phyloP scores from a whole-genome alignment of 1,140 invertebrate species.

The Drosophila kepulauana region DNA sequence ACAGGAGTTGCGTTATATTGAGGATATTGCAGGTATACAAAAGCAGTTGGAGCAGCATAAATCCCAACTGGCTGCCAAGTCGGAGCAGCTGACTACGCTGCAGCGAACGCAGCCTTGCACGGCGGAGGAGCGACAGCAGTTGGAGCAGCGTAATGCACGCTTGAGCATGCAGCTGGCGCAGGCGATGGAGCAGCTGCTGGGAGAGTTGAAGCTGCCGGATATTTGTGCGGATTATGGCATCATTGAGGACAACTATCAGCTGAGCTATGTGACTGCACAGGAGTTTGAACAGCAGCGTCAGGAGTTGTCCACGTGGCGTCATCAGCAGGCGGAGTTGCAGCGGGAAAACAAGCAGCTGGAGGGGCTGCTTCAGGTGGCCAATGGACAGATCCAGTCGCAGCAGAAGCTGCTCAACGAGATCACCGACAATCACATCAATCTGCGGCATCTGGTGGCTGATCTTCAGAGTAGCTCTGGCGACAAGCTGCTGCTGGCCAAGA shows the following conservation, averaged over 20 bases:
- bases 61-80: slow-evolving; percentile 24
- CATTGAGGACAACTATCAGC: slow-evolving; percentile 71
- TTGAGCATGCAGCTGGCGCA: slow-evolving; percentile 70
- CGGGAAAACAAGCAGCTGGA: slow-evolving; percentile 84
- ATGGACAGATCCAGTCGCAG: slow-evolving; percentile 83
- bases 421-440: slow-evolving; percentile 81
- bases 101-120: slow-evolving; percentile 42
- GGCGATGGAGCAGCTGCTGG: slow-evolving; percentile 61
- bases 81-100: slow-evolving; percentile 27
- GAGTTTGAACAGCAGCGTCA: slow-evolving; percentile 68
- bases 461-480: slow-evolving; percentile 76
- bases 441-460: slow-evolving; percentile 82
- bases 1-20: slow-evolving; percentile 62
- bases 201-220: slow-evolving; percentile 56
- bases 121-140: slow-evolving; percentile 63
- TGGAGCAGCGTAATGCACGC: slow-evolving; percentile 61
- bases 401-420: slow-evolving; percentile 78
- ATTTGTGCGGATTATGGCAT: slow-evolving; percentile 74
- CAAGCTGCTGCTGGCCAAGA: slow-evolving; percentile 78
- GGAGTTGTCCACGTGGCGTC: slow-evolving; percentile 51
- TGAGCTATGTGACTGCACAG: slow-evolving; percentile 66
- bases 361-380: slow-evolving; percentile 81
- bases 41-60: slow-evolving; percentile 34
- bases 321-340: slow-evolving; percentile 62
- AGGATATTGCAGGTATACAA: slow-evolving; percentile 42